Evolutionary conservation across 1,140 invertebrate genomes (phyloP), one percentile per base, ranked within the genome.

Genomic region (Cydia amplana): DNA sequence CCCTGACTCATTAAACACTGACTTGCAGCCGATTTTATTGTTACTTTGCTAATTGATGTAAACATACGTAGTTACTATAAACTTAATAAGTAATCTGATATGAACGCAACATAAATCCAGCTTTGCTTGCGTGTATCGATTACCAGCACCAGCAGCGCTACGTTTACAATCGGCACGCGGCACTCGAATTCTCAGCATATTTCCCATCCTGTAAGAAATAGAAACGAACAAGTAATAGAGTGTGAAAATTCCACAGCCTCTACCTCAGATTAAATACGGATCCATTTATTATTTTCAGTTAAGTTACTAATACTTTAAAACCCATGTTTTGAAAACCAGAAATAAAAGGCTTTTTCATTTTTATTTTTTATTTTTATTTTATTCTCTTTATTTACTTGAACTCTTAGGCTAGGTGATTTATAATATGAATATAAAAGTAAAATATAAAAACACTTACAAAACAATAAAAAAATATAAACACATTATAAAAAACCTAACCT

Each of bases 221-320:
- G 65, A 70, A 70, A 70, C 36, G n/a, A 9, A 28, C 28, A 73
- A 23, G 36, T 73, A 76, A 76, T 76, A 72, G 70, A 76, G 74
- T 76, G 75, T 78, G 77, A 76, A 78, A 51, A 76, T 76, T 78
- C 72, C 72, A 20, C 46, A 28, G 64, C 74, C 73, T n/a, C 72
- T 25, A 74, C 18, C 20, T 73, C 46, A 60, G 70, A 79, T 79
- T 75, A 78, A 46, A 46, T 55, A 51, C 72, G 18, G 72, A 78
- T 75, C 25, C 72, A 55, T 75, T 63, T 78, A 75, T 78, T 79
- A 79, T 74, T 74, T 77, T 49, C 75, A 75, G 77, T 78, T 75
- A 70, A 74, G n/a, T n/a, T n/a, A n/a, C n/a, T n/a, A n/a, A n/a
- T n/a, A n/a, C n/a, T n/a, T n/a, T n/a, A n/a, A n/a, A n/a, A n/a